Conservation (phyloP, 2,888 invertebrate species). For the Neria commutata region DNA sequence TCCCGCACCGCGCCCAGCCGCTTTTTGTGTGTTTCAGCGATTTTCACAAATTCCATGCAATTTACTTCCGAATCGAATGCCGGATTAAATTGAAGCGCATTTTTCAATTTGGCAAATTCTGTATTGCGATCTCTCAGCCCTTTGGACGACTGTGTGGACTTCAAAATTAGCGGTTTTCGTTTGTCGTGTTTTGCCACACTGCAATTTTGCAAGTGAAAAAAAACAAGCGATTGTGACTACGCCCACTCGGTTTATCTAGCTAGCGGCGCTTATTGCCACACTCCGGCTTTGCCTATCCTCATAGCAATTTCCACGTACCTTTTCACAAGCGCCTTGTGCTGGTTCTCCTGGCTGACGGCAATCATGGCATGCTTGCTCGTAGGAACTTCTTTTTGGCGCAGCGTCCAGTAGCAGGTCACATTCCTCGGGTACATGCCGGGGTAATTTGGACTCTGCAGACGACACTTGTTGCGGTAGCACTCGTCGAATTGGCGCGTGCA, state of each 20-base stretch:
- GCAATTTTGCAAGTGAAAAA: not conserved
- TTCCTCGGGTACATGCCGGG: conserved; percentile 82
- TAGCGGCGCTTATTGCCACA: no score
- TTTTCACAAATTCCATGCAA: conserved; percentile 32
- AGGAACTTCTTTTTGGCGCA: conserved; percentile 83
- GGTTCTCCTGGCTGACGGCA: conserved; percentile 79
- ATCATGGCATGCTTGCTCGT: conserved; percentile 92
- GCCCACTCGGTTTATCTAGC: not conserved
- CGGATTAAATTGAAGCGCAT: conserved; percentile 20
- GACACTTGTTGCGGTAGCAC: conserved; percentile 83
- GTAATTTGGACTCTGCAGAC: conserved; percentile 88
- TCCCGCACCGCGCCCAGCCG: not conserved
- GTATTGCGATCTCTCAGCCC: not conserved
- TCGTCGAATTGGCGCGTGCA: conserved; percentile 85
- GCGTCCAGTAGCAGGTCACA: conserved; percentile 89
- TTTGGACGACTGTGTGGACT: no score
- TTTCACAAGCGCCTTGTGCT: conserved; percentile 64
- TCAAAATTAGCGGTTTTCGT: no score
- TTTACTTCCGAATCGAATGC: conserved; percentile 28
- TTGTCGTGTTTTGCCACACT: no score
- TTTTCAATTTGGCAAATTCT: conserved; percentile 17
- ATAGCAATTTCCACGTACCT: conserved; percentile 42
- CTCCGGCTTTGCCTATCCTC: not conserved
- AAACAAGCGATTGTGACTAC: not conserved
- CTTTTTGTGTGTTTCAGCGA: conserved; percentile 10